Percentiles rank a stretch among this genome's conserved stretches.
Conservation (phyloP, 1,140 invertebrate genomes). For the Anastatus disparis region DNA sequence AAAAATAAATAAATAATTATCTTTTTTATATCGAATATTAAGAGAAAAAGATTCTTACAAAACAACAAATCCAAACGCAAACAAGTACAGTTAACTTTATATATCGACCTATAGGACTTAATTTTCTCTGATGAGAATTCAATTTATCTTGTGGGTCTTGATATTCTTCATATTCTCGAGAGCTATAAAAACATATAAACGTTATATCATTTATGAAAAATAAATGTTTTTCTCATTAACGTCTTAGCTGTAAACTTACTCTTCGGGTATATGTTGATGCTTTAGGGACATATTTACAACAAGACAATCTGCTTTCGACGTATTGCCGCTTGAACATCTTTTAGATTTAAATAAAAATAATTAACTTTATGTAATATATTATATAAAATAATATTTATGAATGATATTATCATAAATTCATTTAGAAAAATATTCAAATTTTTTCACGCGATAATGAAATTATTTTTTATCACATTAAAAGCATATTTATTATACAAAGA, state of each 20-base stretch:
- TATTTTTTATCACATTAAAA: too few relatives aligned
- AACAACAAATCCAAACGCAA: constrained; percentile 54
- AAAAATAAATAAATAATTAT: not conserved
- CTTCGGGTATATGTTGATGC: constrained; percentile 2
- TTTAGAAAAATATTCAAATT: too few relatives aligned
- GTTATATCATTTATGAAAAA: not conserved
- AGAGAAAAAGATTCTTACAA: constrained; percentile 46
- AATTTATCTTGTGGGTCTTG: constrained; percentile 24
- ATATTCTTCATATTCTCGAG: not conserved
- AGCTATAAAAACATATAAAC: not conserved
- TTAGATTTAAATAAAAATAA: not conserved
- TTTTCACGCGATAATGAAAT: too few relatives aligned
- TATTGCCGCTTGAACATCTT: constrained; percentile 18
- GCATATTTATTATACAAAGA: not conserved
- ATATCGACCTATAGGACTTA: constrained; percentile 49
- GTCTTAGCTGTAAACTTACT: too few relatives aligned
- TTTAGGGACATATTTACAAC: constrained; percentile 25
- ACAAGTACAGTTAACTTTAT: constrained; percentile 49
- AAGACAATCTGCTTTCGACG: constrained; percentile 11
- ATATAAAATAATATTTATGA: not conserved
- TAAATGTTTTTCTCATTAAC: too few relatives aligned
- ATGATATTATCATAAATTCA: too few relatives aligned
- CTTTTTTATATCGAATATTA: constrained; percentile 1
- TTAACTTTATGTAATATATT: not conserved
- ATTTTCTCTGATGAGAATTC: constrained; percentile 38